Percentiles rank a stretch among this genome's conserved stretches.
Conservation (phyloP, 2,888 invertebrate genomes). For the Protophormia terraenovae region DNA sequence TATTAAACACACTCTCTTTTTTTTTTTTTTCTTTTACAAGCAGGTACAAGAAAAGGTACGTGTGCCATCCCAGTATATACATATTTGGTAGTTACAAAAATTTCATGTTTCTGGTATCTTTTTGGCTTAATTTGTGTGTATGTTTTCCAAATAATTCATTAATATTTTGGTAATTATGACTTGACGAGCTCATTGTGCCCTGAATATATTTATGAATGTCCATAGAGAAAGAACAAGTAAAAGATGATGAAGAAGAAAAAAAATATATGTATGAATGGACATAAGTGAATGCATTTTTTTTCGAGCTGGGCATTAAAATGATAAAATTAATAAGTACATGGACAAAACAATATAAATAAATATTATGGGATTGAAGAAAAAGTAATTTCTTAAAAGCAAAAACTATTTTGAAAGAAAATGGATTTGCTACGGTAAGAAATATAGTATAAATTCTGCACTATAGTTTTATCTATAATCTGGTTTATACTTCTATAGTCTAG, state of each 20-base stretch:
- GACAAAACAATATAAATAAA: constrained; percentile 15
- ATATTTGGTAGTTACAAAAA: constrained; percentile 10
- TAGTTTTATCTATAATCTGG: too few relatives aligned
- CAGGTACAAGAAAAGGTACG: constrained; percentile 36
- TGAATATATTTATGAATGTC: constrained; percentile 57
- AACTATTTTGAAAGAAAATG: too few relatives aligned
- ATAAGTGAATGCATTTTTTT: constrained; percentile 44
- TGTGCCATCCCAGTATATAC: constrained; percentile 52
- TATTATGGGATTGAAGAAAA: constrained; percentile 12
- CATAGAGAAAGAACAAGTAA: background rate
- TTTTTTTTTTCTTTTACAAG: too few relatives aligned
- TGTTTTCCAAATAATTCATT: constrained; percentile 80
- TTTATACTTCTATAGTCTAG: too few relatives aligned
- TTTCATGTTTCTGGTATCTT: constrained; percentile 36
- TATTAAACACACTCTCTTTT: too few relatives aligned
- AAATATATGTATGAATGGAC: constrained; percentile 9
- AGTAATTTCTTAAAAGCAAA: background rate
- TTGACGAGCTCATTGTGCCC: constrained; percentile 71
- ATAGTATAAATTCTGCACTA: too few relatives aligned
- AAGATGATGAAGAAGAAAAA: too few relatives aligned
- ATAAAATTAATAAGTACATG: constrained; percentile 7
- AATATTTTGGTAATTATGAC: constrained; percentile 80
- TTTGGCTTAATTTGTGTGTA: constrained; percentile 63
- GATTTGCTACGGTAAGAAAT: too few relatives aligned
- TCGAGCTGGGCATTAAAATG: constrained; percentile 30